Evolutionary conservation across 1,140 invertebrate species (phyloP), one percentile per base, ranked within the genome.

Genomic region (Brachionus rubens): DNA sequence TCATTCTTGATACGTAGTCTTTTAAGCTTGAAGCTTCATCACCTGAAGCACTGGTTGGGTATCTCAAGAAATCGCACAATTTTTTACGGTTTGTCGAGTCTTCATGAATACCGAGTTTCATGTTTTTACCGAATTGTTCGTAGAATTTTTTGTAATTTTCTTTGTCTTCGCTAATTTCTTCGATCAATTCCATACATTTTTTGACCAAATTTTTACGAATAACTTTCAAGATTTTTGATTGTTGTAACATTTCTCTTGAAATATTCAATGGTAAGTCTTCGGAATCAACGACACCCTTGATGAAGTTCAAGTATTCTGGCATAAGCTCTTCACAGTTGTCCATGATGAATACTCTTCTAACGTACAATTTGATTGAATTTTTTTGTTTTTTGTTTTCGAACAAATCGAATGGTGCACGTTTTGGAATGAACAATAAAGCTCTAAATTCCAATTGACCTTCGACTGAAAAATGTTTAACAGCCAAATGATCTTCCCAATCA

Each of bases 151-250:
- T 98, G 88, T 92, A 98, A 82, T 92, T 92, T 76, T 98, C 94
- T 82, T 96, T 96, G 82, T 98, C 94, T 82, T 98, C 95, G 10
- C 91, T 87, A 12, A 98, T 86, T 85, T 98, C 94, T 68, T 97
- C 94, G 80, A 99, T 95, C 3, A 98, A 86, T 84, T 99, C 95
- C 78, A 98, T 82, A 81, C 93, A 96, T 86, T 99, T 99, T 89
- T 98, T 98, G n/a, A 98, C 94, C 54, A 99, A 88, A 82, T 98
- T 98, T 87, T 99, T 98, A 46, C 95, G 90, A 81, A 99, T 99
- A 0, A 90, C 95, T 86, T 99, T 98, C 3, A 99, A 86, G 79
- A 99, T 96, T 84, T 98, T 98, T 84, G 96, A 98, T 81, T 99
- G 95, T 84, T 98, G 96, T 6, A 99, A 87, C 92, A 94, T 98